A percentile compares a stretch with the other conserved stretches of the same genome.
Evolutionary conservation across 2,797 vertebrate species (phyloP).

Genomic region (Cuculus canorus): DNA sequence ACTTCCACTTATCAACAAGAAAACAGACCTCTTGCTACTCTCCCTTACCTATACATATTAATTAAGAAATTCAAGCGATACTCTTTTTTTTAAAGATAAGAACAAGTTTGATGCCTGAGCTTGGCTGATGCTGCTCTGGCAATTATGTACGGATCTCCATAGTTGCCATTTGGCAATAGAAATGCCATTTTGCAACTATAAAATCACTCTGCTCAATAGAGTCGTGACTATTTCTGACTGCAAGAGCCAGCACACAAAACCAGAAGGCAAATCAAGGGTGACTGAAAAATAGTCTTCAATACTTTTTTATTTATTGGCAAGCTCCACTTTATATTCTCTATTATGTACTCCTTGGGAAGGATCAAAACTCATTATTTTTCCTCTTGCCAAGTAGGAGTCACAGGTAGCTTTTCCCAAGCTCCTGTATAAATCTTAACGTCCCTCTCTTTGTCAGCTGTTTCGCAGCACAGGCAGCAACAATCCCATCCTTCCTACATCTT

Average conservation of each 20-base stretch:
- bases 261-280: neutral
- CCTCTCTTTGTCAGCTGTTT: neutral
- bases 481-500: neutral
- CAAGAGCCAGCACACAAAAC: neutral
- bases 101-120: neutral
- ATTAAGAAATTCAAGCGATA: neutral
- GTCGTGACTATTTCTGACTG: neutral
- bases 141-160: neutral
- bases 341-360: neutral
- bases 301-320: neutral
- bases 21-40: neutral
- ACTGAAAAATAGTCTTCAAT: neutral
- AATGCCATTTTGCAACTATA: neutral
- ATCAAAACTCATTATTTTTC: neutral
- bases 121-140: neutral
- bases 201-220: neutral
- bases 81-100: neutral
- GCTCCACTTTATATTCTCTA: neutral
- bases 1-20: neutral
- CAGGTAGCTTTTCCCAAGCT: neutral
- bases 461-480: accelerated
- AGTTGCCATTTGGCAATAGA: neutral
- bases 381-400: neutral
- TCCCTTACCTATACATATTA: neutral
- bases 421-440: neutral